Base-by-base conservation (phyloP, 2,888 invertebrate genomes). In the Patella pellucida region DNA sequence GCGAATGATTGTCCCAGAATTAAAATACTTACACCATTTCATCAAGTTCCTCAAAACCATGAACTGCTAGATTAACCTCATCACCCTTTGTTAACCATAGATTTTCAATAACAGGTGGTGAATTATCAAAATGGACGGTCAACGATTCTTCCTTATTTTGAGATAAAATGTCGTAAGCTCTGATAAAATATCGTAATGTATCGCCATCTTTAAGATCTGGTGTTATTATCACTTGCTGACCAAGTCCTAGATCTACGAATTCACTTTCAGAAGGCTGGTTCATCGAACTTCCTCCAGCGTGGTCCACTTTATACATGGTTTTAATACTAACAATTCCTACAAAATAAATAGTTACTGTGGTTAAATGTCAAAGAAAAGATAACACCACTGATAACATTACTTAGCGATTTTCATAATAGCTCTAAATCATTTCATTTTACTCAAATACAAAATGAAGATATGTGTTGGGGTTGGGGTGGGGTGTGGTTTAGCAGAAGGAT, bases 11-110 rank as follows among this genome's bases (percentile, higher is more conserved):
- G 31, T 31, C 31, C 4, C 31, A 31, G 31, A 31, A 31, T 9
- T 41, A 0, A 41, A 9, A 9, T 5, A 75, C 79, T 75, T 31
- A 82, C 82, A 75, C 77, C 52, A 82, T 62, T 19, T 78, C 52
- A 23, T 71, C 73, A 19, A 83, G 75, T 50, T 83, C 78, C 52
- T 78, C 80, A 9, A 72, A 27, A 23, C 70, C 77, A 67, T 83
- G 83, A 31, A 82, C 81, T n/a, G 76, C 74, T 16, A 82, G 54
- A 54, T 80, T 79, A 3, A 69, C 62, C 14, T 71, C 69, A 54
- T 76, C 77, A 5, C 74, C 76, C 14, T 68, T 76, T 11, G 80
- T 79, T 12, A 84, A 73, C 78, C 82, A 82, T 50, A 84, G 71
- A 71, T 81, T 73, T 16, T 74, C 68, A 12, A 81, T 79, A 56